Conservation (phyloP, 2,797 vertebrate genomes). For the Lycodopsis pacificus region DNA sequence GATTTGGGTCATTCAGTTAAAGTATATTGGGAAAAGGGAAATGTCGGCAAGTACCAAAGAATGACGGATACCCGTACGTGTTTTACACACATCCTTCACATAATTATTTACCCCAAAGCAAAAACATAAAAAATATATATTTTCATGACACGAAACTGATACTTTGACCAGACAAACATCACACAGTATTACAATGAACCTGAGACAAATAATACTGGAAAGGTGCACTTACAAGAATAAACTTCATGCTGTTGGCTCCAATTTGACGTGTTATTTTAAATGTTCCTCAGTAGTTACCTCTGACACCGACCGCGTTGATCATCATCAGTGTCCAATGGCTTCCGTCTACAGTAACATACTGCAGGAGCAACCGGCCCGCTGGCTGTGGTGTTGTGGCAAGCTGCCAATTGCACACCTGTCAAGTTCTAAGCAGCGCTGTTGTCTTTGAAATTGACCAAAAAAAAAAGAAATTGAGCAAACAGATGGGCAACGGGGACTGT, state of each 20-base stretch:
- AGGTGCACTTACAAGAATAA: background rate
- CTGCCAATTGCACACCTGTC: slow-evolving; percentile 58
- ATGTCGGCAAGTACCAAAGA: background rate
- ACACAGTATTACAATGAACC: background rate
- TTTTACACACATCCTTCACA: background rate
- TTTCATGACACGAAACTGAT: background rate
- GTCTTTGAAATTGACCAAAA: slow-evolving; percentile 49
- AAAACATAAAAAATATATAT: background rate
- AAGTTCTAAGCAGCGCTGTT: slow-evolving; percentile 19
- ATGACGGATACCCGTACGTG: background rate
- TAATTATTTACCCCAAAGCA: background rate
- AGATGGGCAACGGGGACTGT: slow-evolving; percentile 53
- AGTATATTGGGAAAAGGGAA: background rate
- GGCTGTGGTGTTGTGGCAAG: slow-evolving; percentile 20
- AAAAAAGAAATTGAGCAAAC: slow-evolving; percentile 42
- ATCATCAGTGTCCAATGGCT: slow-evolving; percentile 1
- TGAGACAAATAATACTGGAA: background rate
- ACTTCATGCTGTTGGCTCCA: background rate
- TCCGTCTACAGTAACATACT: background rate
- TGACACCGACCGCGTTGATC: background rate
- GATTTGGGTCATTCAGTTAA: background rate
- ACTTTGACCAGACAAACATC: background rate
- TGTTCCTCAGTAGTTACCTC: background rate
- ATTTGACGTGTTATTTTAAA: background rate
- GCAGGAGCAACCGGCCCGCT: background rate